Evolutionary conservation across 2,113 vertebrate species (phyloP), one percentile per base, ranked within the genome.

Genomic region (Cinclus mexicanus): DNA sequence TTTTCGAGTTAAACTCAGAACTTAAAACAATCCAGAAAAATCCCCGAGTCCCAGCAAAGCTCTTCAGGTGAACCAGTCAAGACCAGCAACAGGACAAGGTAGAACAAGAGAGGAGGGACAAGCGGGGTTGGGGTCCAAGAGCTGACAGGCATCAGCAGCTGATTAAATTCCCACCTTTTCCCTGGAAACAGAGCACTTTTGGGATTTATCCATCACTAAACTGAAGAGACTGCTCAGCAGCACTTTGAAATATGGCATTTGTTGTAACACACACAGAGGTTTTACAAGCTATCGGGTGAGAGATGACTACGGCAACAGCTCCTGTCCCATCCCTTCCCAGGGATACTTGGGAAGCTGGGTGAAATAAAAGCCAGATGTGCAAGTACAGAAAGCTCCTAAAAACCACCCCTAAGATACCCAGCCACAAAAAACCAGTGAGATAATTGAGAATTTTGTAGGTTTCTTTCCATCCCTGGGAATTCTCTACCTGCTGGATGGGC

Each of bases 231-330:
- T 24, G 24, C 25, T 71, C 35, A 12, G 1, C 3, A 78, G 79
- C 47, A 41, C 41, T 57, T 5, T 3, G 46, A 35, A 53, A n/a
- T 3, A 4, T 0, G 3, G 1, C 1, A 28, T 71, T 21, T 80
- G 5, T 33, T 69, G 31, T 46, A 23, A 42, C 17, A 61, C 9
- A 39, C 24, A 39, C 24, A 35, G 23, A 12, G 47, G 1, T 42
- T 39, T 56, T 44, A 49, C 56, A 80, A 41, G 12, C 20, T 0
- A 41, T n/a, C 1, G 1, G 59, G 41, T 10, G 65, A 65, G 41
- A 50, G 39, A 10, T 28, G 47, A 14, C 9, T 12, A 33, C 56
- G 56, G 53, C 6, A 50, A 29, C 2, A 50, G 42, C 42, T 83
- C 49, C 77, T n/a, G 55, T 20, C 77, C 86, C 46, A 39, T 3